Percentiles rank a stretch among this genome's conserved stretches.
These are phyloP conservation scores for Prionailurus viverrinus DNA, from an alignment of 2,113 vertebrate species.

Conservation along the genomic window DNA sequence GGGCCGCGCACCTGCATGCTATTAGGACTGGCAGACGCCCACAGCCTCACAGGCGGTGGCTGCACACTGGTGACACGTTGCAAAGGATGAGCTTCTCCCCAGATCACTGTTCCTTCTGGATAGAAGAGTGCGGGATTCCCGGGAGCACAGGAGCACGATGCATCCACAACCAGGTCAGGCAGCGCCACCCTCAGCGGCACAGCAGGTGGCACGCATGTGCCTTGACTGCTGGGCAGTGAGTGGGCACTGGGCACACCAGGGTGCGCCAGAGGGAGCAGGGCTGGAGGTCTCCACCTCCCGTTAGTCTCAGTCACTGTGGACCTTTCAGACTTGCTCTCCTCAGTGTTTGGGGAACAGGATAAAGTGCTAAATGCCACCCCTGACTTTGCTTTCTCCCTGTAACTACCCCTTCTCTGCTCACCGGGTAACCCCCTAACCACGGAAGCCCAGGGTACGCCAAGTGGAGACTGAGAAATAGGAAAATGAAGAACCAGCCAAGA, in stretches of 20 bases:
- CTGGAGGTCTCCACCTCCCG: fast-evolving
- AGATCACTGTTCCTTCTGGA: neutral
- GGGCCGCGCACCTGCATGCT: conserved; percentile 62
- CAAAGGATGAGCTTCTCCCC: neutral
- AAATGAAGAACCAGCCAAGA: neutral
- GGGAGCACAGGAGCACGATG: neutral
- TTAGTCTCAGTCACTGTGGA: neutral
- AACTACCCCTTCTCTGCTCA: neutral
- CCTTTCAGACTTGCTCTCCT: neutral
- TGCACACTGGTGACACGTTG: neutral
- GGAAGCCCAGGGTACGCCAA: neutral
- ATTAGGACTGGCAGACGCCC: neutral
- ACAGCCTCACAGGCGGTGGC: neutral
- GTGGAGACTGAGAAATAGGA: neutral
- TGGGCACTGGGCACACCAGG: fast-evolving
- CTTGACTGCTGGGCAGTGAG: neutral
- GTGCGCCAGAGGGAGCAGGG: fast-evolving
- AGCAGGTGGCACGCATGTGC: neutral
- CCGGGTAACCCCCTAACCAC: neutral
- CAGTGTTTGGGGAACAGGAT: neutral
- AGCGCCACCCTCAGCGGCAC: neutral
- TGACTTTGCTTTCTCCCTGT: neutral
- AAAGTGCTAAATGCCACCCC: neutral
- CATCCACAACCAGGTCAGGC: neutral
- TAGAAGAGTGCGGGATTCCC: neutral